These are phyloP conservation scores for Metridium senile DNA, from an alignment of 92 coral and sea anemone genomes.

Conservation along the genomic window DNA sequence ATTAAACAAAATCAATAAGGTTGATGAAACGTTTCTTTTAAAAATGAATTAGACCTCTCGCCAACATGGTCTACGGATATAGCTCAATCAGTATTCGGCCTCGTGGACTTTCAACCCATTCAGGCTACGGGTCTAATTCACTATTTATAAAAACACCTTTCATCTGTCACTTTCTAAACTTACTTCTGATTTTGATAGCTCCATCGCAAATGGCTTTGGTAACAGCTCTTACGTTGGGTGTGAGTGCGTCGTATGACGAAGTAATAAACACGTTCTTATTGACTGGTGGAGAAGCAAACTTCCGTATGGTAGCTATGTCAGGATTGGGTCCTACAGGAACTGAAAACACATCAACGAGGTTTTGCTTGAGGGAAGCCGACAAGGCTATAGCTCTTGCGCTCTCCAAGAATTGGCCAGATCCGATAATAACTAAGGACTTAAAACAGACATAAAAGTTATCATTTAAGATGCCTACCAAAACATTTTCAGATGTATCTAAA, in stretches of 20 bases:
- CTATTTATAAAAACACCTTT: too few relatives aligned
- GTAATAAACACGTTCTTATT: conserved; percentile 82
- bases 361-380: conserved; percentile 48
- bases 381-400: conserved; percentile 50
- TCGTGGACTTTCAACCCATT: too few relatives aligned
- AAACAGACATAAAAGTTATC: too few relatives aligned
- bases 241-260: conserved; percentile 70
- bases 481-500: too few relatives aligned
- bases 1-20: too few relatives aligned
- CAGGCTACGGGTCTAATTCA: too few relatives aligned
- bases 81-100: too few relatives aligned
- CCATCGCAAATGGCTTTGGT: conserved; percentile 80
- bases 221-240: conserved; percentile 60
- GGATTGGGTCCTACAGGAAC: conserved; percentile 72
- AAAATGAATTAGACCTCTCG: too few relatives aligned
- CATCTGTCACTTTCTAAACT: neutral
- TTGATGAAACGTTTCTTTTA: too few relatives aligned
- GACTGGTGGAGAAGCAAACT: conserved; percentile 67
- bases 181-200: conserved; percentile 48
- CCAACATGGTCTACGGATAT: too few relatives aligned
- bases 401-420: conserved; percentile 57
- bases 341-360: conserved; percentile 62
- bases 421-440: conserved; percentile 71
- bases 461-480: too few relatives aligned
- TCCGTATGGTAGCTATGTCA: conserved; percentile 61